These are phyloP conservation scores for Squalus acanthias DNA, from an alignment of 2,797 vertebrate species.

Conservation along the genomic window DNA sequence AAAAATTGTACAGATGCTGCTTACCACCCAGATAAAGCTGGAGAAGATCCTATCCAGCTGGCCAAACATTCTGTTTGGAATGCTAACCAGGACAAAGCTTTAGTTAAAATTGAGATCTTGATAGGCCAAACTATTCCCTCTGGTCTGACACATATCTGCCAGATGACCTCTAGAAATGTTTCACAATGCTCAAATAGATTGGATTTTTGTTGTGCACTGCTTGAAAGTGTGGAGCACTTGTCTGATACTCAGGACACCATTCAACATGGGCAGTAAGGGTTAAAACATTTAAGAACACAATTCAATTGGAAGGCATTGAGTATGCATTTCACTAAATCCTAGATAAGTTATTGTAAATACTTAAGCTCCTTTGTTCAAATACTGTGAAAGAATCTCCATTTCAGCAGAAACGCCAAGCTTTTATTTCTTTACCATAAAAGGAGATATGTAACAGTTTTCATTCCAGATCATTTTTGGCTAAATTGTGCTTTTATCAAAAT, in stretches of 20 bases:
- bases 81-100: background rate
- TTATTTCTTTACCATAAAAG: background rate
- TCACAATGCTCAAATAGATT: background rate
- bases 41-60: conserved; percentile 30
- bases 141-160: background rate
- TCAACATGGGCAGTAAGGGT: background rate
- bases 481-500: background rate
- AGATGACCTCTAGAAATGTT: background rate
- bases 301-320: background rate
- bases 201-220: background rate
- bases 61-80: background rate
- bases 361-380: background rate
- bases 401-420: background rate
- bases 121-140: background rate
- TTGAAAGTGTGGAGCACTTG: background rate
- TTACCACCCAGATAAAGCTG: conserved; percentile 19
- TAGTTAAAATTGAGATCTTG: background rate
- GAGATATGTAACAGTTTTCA: background rate
- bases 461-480: background rate
- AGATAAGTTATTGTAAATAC: background rate
- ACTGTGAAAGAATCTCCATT: background rate
- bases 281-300: background rate
- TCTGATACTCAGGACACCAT: too few relatives aligned
- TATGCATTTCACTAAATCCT: too few relatives aligned
- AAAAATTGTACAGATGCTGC: background rate